Evolutionary conservation across 2,888 invertebrate species (phyloP), one percentile per base, ranked within the genome.

Genomic region (Gryllus longicercus): DNA sequence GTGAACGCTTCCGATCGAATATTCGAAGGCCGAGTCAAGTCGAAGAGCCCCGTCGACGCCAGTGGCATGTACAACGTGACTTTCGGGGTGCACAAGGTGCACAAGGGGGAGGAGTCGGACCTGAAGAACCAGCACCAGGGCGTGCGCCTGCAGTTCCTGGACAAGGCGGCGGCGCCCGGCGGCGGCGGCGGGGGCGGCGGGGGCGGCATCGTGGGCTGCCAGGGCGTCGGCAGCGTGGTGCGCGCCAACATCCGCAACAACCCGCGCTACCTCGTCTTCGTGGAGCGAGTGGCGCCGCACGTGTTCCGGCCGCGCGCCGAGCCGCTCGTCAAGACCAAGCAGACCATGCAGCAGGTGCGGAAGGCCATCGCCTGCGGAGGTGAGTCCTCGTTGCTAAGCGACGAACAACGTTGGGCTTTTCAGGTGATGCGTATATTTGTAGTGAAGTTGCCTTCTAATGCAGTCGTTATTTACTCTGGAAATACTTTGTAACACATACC

Each of bases 11-110:
- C 78, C 63, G 63, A 63, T 63, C 63, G 63, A 63, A 63, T 63
- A 18, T 91, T 93, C 86, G 90, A 90, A 86, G 93, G 92, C 82
- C 91, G 91, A 85, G 92, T 91, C 81, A 88, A 91, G 83, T 92
- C 92, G 83, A 90, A 91, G 89, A 90, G 91, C 83, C n/a, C 63
- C 63, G 88, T 89, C 79, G 87, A 89, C 84, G 88, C 90, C 78
- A 89, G 86, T 81, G 88, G 88, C 76, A 90, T 90, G 84, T 92
- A 92, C 87, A 90, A 91, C 82, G 92, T 91, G 83, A 91, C 92
- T 82, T 92, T 93, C 86, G 91, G 91, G 86, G 91, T 93, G 83
- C 88, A 90, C 84, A 88, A 90, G 83, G 89, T 91, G 83, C 90
- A 90, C 86, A 93, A 93, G 86, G 83, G 84, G 74, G 63, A 63